A percentile compares a stretch with the other conserved stretches of the same genome.
phyloP scores from a whole-genome alignment of 2,888 invertebrate species.

The Drosophila meridiana region DNA sequence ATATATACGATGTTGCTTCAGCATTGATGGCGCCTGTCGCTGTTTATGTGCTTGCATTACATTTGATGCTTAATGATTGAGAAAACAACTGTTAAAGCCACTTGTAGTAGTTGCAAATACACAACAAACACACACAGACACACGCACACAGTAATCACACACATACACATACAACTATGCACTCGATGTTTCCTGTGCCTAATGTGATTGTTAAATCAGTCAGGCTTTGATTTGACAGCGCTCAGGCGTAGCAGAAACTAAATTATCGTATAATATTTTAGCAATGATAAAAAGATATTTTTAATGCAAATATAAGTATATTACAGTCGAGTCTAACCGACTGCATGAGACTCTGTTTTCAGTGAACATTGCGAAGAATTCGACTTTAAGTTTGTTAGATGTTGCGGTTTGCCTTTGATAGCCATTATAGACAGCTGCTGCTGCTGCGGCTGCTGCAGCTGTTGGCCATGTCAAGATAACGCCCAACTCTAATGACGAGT shows the following conservation, averaged over 20 bases:
- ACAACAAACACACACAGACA: background rate
- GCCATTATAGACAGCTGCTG: background rate
- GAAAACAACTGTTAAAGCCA: slow-evolving; percentile 55
- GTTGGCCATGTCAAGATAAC: background rate
- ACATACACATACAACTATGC: background rate
- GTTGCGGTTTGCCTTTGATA: background rate
- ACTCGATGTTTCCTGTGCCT: background rate
- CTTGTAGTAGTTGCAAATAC: slow-evolving; percentile 16
- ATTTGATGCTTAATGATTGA: slow-evolving; percentile 71
- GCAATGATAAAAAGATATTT: no score
- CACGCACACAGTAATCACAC: background rate
- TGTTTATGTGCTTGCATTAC: slow-evolving; percentile 53
- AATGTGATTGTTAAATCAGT: slow-evolving; percentile 6
- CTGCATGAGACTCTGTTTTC: background rate
- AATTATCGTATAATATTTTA: no score
- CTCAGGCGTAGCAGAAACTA: background rate
- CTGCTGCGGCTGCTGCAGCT: background rate
- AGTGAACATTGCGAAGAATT: background rate
- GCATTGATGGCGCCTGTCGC: slow-evolving; percentile 25
- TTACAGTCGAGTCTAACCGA: background rate
- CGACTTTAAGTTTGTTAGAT: background rate
- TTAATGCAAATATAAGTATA: no score
- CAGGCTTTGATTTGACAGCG: slow-evolving; percentile 4
- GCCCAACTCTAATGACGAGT: slow-evolving; percentile 3
- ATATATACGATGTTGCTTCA: slow-evolving; percentile 5